phyloP scores from a whole-genome alignment of 1,140 invertebrate genomes.

The Nasonia longicornis region DNA sequence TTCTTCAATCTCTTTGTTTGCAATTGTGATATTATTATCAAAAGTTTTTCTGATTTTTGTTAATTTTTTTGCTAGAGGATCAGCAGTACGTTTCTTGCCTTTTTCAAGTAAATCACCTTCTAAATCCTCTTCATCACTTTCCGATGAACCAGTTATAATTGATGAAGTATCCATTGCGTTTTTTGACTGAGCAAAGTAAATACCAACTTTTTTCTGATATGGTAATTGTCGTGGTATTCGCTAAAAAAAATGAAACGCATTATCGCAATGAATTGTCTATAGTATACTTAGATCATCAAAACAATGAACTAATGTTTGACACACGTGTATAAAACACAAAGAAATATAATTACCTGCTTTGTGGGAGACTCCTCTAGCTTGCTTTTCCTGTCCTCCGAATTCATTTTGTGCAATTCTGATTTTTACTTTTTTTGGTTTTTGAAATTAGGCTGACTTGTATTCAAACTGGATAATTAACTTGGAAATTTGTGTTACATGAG shows the following conservation, averaged over 20 bases:
- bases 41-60: constrained; percentile 37
- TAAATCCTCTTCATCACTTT: constrained; percentile 19
- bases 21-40: constrained; percentile 19
- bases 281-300: not conserved
- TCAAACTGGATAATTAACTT: no score
- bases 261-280: not conserved
- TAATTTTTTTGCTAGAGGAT: constrained; percentile 6
- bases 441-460: no score
- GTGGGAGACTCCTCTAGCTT: constrained; percentile 1
- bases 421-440: not conserved
- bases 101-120: constrained; percentile 26
- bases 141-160: constrained; percentile 1
- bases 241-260: not conserved
- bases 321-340: no score
- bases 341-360: constrained; percentile 12
- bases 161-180: not conserved
- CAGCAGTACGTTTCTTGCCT: constrained; percentile 6
- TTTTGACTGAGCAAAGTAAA: constrained; percentile 24
- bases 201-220: constrained; percentile 21
- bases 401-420: not conserved
- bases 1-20: constrained; percentile 14
- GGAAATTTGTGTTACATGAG: no score
- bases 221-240: constrained; percentile 24
- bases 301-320: not conserved
- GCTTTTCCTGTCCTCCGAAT: not conserved